A percentile compares a stretch with the other conserved stretches of the same genome.
Evolutionary conservation across 2,888 invertebrate genomes (phyloP).

Genomic region (Allophyes oxyacanthae): DNA sequence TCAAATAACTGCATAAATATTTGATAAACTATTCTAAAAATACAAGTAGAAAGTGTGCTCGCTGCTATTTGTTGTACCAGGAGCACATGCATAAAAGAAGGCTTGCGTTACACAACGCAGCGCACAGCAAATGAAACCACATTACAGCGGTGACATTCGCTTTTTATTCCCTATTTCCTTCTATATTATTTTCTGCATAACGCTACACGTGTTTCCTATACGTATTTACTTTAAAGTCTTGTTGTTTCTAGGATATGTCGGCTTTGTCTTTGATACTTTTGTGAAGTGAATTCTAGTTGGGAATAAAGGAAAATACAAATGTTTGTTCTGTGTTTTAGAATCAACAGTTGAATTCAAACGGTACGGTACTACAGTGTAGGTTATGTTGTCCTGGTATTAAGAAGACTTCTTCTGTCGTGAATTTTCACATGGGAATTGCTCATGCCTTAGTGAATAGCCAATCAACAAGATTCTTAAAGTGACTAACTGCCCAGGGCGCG

Average conservation of each 20-base stretch:
- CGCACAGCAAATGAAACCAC: constrained; percentile 55
- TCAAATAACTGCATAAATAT: too few species aligned
- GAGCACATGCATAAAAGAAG: constrained; percentile 45
- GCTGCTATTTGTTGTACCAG: constrained; percentile 41
- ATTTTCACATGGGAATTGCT: too few species aligned
- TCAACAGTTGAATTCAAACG: constrained; percentile 34
- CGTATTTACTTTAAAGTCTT: constrained; percentile 43
- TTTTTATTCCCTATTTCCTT: constrained; percentile 47
- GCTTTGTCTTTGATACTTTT: constrained; percentile 47
- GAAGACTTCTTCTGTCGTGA: too few species aligned
- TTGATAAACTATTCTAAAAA: not conserved
- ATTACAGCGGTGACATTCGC: constrained; percentile 51
- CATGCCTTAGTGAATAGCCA: too few species aligned
- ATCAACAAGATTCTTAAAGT: too few species aligned
- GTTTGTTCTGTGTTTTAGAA: constrained; percentile 23
- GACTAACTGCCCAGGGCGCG: too few species aligned
- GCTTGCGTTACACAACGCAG: constrained; percentile 41
- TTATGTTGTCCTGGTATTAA: not conserved
- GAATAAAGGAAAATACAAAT: constrained; percentile 26
- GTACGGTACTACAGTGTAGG: not conserved
- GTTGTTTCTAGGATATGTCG: constrained; percentile 31
- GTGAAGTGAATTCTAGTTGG: constrained; percentile 25
- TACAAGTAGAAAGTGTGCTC: constrained; percentile 7
- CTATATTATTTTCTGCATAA: constrained; percentile 50
- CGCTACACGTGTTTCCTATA: constrained; percentile 47